These are phyloP conservation scores for Hemichromis elongatus DNA, from an alignment of 2,113 vertebrate species.

Conservation along the genomic window DNA sequence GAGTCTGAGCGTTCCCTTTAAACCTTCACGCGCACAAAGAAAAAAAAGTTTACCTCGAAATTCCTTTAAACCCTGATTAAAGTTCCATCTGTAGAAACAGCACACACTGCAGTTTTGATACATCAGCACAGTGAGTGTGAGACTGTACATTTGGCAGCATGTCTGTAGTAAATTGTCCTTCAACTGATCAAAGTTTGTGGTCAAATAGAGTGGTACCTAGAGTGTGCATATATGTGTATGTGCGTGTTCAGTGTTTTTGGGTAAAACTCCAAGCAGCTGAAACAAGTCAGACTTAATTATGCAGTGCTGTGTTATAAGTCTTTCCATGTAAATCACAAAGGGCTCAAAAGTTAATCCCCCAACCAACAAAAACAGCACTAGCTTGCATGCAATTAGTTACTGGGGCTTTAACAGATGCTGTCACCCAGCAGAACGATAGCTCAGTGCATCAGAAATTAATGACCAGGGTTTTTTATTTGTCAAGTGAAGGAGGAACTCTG, in stretches of 20 bases:
- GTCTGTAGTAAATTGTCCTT: conserved; percentile 8
- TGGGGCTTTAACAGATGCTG: background rate
- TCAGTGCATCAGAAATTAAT: background rate
- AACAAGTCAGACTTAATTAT: background rate
- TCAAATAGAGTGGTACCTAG: background rate
- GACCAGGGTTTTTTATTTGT: background rate
- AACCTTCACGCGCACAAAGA: background rate
- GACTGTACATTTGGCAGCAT: background rate
- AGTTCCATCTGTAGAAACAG: background rate
- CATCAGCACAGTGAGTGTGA: background rate
- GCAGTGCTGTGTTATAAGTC: background rate
- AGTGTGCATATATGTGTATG: background rate
- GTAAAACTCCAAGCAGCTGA: background rate
- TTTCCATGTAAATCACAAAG: background rate
- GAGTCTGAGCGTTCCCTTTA: background rate
- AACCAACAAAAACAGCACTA: background rate
- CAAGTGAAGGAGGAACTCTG: background rate
- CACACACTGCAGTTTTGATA: background rate
- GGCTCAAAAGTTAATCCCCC: background rate
- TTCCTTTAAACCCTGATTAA: conserved; percentile 3
- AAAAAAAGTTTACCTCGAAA: background rate
- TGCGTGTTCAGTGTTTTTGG: background rate
- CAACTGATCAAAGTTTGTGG: conserved; percentile 5
- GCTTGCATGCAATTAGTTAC: background rate
- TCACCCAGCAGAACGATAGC: background rate